Evolutionary conservation across 2,113 vertebrate species (phyloP).

Genomic region (Recurvirostra avosetta): DNA sequence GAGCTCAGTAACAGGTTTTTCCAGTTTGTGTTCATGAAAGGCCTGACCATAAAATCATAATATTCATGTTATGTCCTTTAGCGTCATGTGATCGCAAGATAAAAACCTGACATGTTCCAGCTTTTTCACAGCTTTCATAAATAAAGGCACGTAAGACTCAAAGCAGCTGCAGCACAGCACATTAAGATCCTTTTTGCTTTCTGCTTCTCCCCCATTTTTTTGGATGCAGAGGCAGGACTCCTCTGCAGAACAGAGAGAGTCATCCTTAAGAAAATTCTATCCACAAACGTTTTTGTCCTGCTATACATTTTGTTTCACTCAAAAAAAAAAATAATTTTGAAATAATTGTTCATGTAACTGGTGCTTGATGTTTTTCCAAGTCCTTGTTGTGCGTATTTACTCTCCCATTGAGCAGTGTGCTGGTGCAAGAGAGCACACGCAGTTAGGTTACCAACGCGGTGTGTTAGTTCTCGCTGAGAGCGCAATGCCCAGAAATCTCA

Average conservation of each 20-base stretch:
- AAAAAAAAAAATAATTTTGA: not conserved
- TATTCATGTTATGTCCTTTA: not conserved
- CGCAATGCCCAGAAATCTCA: not conserved
- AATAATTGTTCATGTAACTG: not conserved
- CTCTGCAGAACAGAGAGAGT: not conserved
- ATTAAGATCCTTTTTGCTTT: not conserved
- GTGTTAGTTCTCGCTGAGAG: not conserved
- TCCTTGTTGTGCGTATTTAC: not conserved
- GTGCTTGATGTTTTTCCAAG: not conserved
- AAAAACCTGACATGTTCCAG: not conserved
- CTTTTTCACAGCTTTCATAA: not conserved
- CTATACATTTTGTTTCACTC: not conserved
- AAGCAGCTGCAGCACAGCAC: not conserved
- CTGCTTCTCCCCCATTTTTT: not conserved
- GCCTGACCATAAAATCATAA: not conserved
- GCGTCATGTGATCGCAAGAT: not conserved
- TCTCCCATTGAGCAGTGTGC: not conserved
- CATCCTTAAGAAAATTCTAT: not conserved
- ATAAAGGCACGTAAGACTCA: accelerated
- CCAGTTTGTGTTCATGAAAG: not conserved
- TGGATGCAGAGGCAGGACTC: not conserved
- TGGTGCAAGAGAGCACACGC: not conserved
- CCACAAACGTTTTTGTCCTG: not conserved
- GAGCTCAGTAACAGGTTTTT: not conserved
- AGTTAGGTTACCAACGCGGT: not conserved